These are phyloP conservation scores for Bursaphelenchus okinawaensis DNA, from an alignment of 2,888 invertebrate genomes.

Conservation along the genomic window DNA sequence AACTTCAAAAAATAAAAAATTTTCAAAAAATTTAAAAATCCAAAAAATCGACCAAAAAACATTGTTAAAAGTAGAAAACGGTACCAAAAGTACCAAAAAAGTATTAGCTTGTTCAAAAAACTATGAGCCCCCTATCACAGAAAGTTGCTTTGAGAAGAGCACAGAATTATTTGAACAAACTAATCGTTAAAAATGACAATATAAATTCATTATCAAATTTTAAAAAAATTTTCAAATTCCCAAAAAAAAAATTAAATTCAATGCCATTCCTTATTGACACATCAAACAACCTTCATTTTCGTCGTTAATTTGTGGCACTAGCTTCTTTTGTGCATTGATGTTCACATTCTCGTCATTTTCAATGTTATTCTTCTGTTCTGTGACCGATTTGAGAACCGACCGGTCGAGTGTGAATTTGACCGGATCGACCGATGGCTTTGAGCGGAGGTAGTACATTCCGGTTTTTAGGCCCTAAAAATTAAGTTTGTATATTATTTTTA, in stretches of 20 bases:
- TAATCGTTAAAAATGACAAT: not conserved
- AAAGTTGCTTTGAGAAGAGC: too few relatives aligned
- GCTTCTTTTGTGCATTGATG: not conserved
- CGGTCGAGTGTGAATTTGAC: slow-evolving; percentile 78
- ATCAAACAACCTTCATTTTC: not conserved
- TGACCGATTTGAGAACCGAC: not conserved
- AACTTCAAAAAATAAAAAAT: too few relatives aligned
- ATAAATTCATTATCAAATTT: not conserved
- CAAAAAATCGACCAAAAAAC: too few relatives aligned
- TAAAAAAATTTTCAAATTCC: too few relatives aligned
- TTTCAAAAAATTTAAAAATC: too few relatives aligned
- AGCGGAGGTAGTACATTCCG: slow-evolving; percentile 96
- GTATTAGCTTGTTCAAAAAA: too few relatives aligned
- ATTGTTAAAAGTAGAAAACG: too few relatives aligned
- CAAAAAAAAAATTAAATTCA: too few relatives aligned
- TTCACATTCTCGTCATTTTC: not conserved
- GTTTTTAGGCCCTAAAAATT: slow-evolving; percentile 81
- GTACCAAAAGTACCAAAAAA: too few relatives aligned
- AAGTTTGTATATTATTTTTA: not conserved
- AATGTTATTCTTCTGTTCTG: not conserved
- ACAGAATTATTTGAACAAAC: too few relatives aligned
- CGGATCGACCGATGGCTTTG: slow-evolving; percentile 89
- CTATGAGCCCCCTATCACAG: too few relatives aligned
- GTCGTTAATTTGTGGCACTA: not conserved
- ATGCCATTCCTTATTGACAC: too few relatives aligned